Evolutionary conservation across 1,140 invertebrate species (phyloP).

Genomic region (Caligus rogercresseyi): DNA sequence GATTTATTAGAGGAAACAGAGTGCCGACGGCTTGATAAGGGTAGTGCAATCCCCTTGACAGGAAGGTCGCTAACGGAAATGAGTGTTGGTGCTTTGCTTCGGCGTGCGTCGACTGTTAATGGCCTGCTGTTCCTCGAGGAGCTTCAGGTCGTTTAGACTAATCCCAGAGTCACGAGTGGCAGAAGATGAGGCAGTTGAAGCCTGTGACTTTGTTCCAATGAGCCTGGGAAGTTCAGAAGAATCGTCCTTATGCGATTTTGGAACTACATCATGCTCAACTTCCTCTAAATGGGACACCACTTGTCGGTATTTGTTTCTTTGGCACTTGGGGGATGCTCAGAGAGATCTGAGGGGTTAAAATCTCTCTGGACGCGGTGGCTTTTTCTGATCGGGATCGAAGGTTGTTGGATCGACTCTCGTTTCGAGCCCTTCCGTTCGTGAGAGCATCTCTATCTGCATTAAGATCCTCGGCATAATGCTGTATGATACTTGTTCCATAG

Average conservation of each 20-base stretch:
- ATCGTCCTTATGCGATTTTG: conserved; percentile 1
- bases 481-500: not conserved
- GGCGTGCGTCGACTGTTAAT: not conserved
- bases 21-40: conserved; percentile 3
- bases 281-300: not conserved
- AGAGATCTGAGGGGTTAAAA: not conserved
- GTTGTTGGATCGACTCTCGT: not conserved
- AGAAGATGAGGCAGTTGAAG: conserved; percentile 3
- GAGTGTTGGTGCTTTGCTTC: not conserved
- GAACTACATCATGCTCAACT: not conserved
- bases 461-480: not conserved
- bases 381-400: not conserved
- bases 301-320: not conserved
- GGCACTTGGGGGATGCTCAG: not conserved
- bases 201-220: conserved; percentile 15
- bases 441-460: not conserved
- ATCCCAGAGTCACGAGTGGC: conserved; percentile 10
- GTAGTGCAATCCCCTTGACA: not conserved
- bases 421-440: not conserved
- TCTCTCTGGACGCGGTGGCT: not conserved
- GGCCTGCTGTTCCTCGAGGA: not conserved
- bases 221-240: conserved; percentile 6
- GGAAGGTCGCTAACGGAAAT: conserved; percentile 14
- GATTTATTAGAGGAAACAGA: not conserved
- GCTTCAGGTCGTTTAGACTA: conserved; percentile 6